A percentile compares a stretch with the other conserved stretches of the same genome.
Conservation (phyloP, 2,888 invertebrate species). For the Leptinotarsa rubiginosa region DNA sequence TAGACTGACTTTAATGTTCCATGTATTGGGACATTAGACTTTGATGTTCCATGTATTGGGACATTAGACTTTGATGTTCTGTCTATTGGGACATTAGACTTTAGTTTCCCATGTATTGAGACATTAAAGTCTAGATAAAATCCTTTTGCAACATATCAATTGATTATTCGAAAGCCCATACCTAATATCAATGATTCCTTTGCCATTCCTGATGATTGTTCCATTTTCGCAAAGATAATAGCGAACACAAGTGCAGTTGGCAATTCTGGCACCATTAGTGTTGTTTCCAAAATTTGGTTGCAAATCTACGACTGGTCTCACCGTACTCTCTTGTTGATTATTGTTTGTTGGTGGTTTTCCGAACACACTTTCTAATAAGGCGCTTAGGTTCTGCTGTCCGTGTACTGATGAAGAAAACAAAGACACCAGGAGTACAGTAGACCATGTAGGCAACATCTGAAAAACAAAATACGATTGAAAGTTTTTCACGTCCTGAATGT, state of each 20-base stretch:
- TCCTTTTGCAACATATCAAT: too few relatives aligned
- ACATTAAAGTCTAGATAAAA: too few relatives aligned
- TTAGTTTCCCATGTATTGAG: too few relatives aligned
- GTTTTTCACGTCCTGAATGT: too few relatives aligned
- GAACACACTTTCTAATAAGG: background rate
- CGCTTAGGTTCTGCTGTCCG: background rate
- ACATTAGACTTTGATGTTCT: too few relatives aligned
- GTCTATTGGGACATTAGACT: too few relatives aligned
- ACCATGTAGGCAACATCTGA: too few relatives aligned
- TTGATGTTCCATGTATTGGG: too few relatives aligned
- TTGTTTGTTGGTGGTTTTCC: background rate
- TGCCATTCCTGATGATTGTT: slow-evolving; percentile 78
- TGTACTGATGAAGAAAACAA: background rate
- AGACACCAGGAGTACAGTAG: too few relatives aligned
- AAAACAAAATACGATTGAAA: too few relatives aligned
- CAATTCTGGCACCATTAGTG: slow-evolving; percentile 47
- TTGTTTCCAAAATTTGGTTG: slow-evolving; percentile 42
- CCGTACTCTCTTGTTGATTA: background rate
- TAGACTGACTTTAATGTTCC: too few relatives aligned
- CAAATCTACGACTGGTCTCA: slow-evolving; percentile 39
- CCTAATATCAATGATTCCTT: slow-evolving; percentile 82
- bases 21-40: too few relatives aligned
- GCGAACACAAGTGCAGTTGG: slow-evolving; percentile 78
- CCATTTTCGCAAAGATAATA: slow-evolving; percentile 80
- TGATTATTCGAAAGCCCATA: slow-evolving; percentile 52